Base-by-base conservation (phyloP, 2,888 invertebrate species). In the Panzeria rudis region DNA sequence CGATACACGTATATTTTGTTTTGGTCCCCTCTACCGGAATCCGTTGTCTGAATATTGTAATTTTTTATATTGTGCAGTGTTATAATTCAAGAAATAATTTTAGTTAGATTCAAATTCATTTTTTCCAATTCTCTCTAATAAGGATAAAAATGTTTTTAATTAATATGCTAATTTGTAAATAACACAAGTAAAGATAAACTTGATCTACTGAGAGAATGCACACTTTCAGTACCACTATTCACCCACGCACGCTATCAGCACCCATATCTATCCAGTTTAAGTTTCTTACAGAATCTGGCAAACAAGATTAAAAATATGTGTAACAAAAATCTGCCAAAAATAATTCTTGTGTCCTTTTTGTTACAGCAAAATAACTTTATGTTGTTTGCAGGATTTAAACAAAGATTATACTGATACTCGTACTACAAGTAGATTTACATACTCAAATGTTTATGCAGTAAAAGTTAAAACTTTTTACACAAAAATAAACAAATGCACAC, bases 401-500 rank as follows among this genome's bases (percentile, higher is more conserved):
- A 59, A 23, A 69, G 81, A 81, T 81, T 81, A 75, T 38, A 23
- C 41, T 35, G 59, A 41, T 50, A 50, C 50, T 50, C 50, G 9
- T 50, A 41, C 29, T 52, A 81, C 75, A 75, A 54, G 15, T 62
- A n/a, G 75, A 75, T 81, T 81, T 81, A 54, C 61, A 66, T 75
- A 50, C 32, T 17, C 54, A 23, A 50, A 59, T 32, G 23, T 64
- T 71, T 32, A 23, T 52, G 8, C 29, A n/a, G 64, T 38, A 66
- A 80, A 80, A 73, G 59, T 69, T 61, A 25, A 61, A 78, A 64
- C 13, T 64, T 44, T 75, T 32, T 20, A 35, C 17, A 62, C 23
- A 41, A 29, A 17, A 17, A 17, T 29, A 32, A 29, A 32, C 32
- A 41, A 2, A 59, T 38, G 20, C 29, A 47, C 15, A 68, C 54